Evolutionary conservation across 1,140 invertebrate genomes (phyloP).

Genomic region (Bombus turneri): DNA sequence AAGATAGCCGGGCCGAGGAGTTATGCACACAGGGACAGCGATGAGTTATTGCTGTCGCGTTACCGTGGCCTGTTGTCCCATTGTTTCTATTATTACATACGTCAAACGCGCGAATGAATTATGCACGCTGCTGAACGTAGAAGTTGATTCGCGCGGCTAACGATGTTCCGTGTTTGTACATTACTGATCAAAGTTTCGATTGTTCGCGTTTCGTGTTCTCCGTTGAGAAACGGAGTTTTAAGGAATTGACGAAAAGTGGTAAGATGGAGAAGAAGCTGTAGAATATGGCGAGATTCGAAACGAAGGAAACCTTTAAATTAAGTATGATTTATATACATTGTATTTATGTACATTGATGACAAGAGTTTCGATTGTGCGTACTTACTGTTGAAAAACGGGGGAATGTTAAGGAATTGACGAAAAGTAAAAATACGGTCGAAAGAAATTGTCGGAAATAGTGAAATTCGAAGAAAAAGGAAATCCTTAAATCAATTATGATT

Average conservation of each 20-base stretch:
- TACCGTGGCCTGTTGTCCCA: slow-evolving; percentile 45
- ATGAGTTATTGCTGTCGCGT: slow-evolving; percentile 55
- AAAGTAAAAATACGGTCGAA: not conserved
- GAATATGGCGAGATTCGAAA: not conserved
- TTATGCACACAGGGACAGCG: slow-evolving; percentile 35
- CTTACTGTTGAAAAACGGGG: too few relatives aligned
- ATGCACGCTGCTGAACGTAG: slow-evolving; percentile 38
- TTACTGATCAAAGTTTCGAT: slow-evolving; percentile 21
- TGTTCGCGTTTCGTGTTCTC: not conserved
- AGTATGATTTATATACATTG: not conserved
- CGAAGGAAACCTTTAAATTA: not conserved
- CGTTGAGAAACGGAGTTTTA: not conserved
- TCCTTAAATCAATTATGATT: too few relatives aligned
- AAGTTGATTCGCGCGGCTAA: slow-evolving; percentile 46
- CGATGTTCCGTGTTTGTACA: not conserved
- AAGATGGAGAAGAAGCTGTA: not conserved
- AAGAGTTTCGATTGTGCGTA: not conserved
- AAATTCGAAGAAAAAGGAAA: too few relatives aligned
- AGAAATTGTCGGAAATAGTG: not conserved
- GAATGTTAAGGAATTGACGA: not conserved
- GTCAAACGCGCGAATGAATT: slow-evolving; percentile 54
- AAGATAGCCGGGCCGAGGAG: slow-evolving; percentile 44
- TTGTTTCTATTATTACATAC: slow-evolving; percentile 61
- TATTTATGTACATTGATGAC: too few relatives aligned
- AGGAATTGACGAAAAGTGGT: not conserved